Evolutionary conservation across 2,113 vertebrate genomes (phyloP).

Genomic region (Morone saxatilis): DNA sequence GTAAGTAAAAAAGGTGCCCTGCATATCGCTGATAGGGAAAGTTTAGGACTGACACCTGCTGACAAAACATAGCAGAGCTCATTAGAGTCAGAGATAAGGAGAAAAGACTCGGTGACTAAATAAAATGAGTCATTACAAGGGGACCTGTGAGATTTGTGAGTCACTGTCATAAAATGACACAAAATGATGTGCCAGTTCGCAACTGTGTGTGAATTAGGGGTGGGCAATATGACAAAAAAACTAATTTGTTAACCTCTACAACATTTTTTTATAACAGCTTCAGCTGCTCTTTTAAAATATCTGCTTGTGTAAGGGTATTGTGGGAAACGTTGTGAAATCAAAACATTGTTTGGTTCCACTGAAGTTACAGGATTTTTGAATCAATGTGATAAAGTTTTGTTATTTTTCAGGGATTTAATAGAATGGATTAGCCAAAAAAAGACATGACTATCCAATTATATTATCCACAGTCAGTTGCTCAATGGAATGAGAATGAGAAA

Average conservation of each 20-base stretch:
- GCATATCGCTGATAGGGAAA: background rate
- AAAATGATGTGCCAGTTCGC: too few relatives aligned
- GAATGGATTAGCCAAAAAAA: background rate
- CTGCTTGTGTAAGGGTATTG: background rate
- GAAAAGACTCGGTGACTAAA: background rate
- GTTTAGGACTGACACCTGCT: slow-evolving; percentile 29
- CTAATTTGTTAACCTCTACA: background rate
- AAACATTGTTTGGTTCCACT: background rate
- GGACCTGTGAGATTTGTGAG: too few relatives aligned
- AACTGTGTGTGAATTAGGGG: background rate
- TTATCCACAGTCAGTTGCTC: background rate
- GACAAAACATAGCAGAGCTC: slow-evolving; percentile 31
- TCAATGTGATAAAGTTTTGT: background rate
- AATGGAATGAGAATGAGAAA: background rate
- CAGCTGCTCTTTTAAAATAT: background rate
- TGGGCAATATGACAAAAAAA: background rate
- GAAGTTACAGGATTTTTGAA: background rate
- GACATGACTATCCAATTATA: background rate
- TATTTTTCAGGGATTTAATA: slow-evolving; percentile 4
- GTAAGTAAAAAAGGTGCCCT: slow-evolving; percentile 21
- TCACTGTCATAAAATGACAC: too few relatives aligned
- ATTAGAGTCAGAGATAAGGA: background rate
- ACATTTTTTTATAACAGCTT: background rate
- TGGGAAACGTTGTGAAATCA: background rate
- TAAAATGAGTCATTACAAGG: background rate